Conservation (phyloP, 92 coral and sea anemone species). For the Siderastrea siderea region DNA sequence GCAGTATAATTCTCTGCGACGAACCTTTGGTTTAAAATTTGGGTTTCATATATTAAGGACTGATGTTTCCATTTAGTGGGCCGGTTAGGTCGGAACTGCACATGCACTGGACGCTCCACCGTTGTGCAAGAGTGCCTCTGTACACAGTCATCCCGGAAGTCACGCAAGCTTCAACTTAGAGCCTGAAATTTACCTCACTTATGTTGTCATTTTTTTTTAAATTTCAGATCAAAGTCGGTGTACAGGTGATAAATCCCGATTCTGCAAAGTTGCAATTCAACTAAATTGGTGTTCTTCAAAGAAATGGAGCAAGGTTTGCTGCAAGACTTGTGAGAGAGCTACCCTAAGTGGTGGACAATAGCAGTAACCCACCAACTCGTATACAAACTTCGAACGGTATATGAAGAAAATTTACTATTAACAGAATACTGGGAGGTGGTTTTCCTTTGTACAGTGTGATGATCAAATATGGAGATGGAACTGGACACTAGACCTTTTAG, state of each 20-base stretch:
- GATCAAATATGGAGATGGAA: background rate
- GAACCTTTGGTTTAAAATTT: too few species aligned
- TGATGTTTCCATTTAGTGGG: too few species aligned
- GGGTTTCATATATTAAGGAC: too few species aligned
- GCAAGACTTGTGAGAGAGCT: conserved; percentile 31
- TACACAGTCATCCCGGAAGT: too few species aligned
- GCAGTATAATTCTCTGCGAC: too few species aligned
- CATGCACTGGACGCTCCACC: too few species aligned
- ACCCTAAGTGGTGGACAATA: background rate
- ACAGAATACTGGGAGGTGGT: background rate
- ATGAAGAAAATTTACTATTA: background rate
- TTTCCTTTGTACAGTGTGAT: background rate
- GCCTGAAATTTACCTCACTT: background rate
- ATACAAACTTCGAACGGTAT: background rate
- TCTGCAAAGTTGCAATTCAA: conserved; percentile 67
- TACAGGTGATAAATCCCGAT: conserved; percentile 58
- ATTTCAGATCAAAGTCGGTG: conserved; percentile 52
- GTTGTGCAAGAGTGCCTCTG: too few species aligned
- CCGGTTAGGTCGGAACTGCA: too few species aligned
- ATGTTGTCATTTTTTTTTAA: too few species aligned
- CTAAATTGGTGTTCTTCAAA: conserved; percentile 73
- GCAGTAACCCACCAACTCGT: background rate
- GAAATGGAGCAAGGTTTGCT: conserved; percentile 52
- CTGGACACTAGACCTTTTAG: too few species aligned
- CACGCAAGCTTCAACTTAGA: too few species aligned